Evolutionary conservation across 2,888 invertebrate species (phyloP), one percentile per base, ranked within the genome.

Genomic region (Geophilus truncorum): DNA sequence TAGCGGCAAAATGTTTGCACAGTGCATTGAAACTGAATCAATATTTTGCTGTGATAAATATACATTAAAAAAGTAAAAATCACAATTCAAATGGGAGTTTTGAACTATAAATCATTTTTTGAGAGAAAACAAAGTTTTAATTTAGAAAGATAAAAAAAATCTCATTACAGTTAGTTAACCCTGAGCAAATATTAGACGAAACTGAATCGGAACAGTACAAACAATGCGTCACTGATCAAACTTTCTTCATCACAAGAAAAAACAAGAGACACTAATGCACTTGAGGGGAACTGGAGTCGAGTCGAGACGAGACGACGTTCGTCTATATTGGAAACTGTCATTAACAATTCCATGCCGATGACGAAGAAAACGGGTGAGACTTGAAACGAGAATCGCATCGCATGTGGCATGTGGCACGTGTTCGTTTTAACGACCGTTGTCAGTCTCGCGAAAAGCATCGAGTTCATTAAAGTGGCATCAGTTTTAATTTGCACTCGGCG

Each of bases 401-500:
- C n/a, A n/a, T n/a, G 34, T 10, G n/a, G 51, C 9, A 15, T 6
- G n/a, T 9, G 7, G 18, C 18, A 5, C 51, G 51, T 51, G 57
- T 57, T 15, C 57, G 10, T 57, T 57, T 57, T 57, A 57, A 57
- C 57, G 57, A 57, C 21, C 57, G 18, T 57, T 57, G 57, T 57
- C 57, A 57, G 15, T 57, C 57, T 57, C 57, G 23, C 23, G 57
- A n/a, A 57, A 57, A 18, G 57, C 57, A 4, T 21, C 23, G 57
- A 57, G 57, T 57, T 57, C 57, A 57, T 57, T 57, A 57, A 57
- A 57, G 57, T 57, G 57, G 21, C 57, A 57, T 57, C 57, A 57
- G 57, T 57, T 57, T 57, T 57, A 57, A 57, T 57, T 57, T 57
- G 57, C 57, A 57, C 57, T 57, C 57, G 57, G 57, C 57, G 57